phyloP scores from a whole-genome alignment of 2,113 vertebrate genomes.

The Micromys minutus region DNA sequence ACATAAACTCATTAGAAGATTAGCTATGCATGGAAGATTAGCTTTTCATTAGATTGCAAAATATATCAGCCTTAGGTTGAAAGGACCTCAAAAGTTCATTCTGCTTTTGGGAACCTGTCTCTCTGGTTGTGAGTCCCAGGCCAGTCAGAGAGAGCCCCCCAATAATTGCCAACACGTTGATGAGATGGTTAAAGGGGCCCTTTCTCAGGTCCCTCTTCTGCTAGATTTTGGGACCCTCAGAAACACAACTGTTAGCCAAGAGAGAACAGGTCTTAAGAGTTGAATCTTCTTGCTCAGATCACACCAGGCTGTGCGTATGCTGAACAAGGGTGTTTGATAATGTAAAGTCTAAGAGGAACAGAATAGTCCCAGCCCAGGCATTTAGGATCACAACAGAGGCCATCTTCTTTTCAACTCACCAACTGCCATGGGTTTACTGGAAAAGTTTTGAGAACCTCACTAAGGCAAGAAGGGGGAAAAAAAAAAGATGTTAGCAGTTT shows the following conservation, averaged over 20 bases:
- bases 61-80: not conserved
- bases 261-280: not conserved
- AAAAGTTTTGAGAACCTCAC: not conserved
- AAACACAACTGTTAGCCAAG: not conserved
- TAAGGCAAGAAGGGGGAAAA: slow-evolving; percentile 13
- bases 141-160: not conserved
- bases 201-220: not conserved
- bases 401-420: not conserved
- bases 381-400: not conserved
- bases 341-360: not conserved
- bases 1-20: slow-evolving; percentile 8
- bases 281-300: not conserved
- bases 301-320: not conserved
- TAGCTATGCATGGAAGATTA: not conserved
- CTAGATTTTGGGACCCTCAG: not conserved
- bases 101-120: not conserved
- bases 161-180: not conserved
- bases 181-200: not conserved
- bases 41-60: not conserved
- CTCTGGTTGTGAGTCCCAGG: not conserved
- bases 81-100: not conserved
- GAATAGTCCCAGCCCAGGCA: not conserved
- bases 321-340: not conserved
- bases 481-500: not conserved
- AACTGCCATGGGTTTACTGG: not conserved